phyloP scores from a whole-genome alignment of 2,797 vertebrate genomes.

The Notolepis coatsorum region DNA sequence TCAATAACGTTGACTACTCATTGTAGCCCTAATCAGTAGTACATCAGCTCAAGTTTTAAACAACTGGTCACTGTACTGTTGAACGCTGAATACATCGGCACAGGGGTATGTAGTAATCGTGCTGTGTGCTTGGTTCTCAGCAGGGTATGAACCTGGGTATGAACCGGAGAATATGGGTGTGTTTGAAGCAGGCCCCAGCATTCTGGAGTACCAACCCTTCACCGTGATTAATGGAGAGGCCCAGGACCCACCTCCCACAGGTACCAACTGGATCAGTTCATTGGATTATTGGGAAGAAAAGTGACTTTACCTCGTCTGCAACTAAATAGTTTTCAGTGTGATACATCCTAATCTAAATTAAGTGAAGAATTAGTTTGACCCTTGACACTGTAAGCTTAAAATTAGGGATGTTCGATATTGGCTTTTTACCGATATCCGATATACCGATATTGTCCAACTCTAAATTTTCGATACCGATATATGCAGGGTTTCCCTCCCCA shows the following conservation, averaged over 20 bases:
- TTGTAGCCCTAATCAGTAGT: too few species aligned
- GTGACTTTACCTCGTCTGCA: not conserved
- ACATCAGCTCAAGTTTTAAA: too few species aligned
- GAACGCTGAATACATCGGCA: not conserved
- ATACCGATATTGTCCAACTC: too few species aligned
- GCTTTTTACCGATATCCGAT: too few species aligned
- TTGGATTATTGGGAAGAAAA: not conserved
- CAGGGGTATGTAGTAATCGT: not conserved
- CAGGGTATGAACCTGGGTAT: conserved; percentile 39
- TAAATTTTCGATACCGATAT: too few species aligned
- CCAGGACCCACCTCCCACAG: conserved; percentile 20
- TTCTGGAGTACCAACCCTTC: conserved; percentile 23
- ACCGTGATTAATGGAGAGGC: conserved; percentile 19
- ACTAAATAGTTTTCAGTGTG: not conserved
- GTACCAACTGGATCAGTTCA: conserved; percentile 33
- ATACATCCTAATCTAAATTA: too few species aligned
- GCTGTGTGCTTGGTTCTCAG: not conserved
- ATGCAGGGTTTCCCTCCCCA: too few species aligned
- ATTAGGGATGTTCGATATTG: too few species aligned
- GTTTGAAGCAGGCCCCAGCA: conserved; percentile 15
- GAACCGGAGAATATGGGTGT: conserved; percentile 38
- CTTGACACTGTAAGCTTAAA: not conserved
- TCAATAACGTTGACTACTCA: too few species aligned
- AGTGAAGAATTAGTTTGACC: too few species aligned
- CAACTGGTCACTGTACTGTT: not conserved